A percentile compares a stretch with the other conserved stretches of the same genome.
Conservation (phyloP, 2,113 vertebrate genomes). For the Pseudonaja textilis region DNA sequence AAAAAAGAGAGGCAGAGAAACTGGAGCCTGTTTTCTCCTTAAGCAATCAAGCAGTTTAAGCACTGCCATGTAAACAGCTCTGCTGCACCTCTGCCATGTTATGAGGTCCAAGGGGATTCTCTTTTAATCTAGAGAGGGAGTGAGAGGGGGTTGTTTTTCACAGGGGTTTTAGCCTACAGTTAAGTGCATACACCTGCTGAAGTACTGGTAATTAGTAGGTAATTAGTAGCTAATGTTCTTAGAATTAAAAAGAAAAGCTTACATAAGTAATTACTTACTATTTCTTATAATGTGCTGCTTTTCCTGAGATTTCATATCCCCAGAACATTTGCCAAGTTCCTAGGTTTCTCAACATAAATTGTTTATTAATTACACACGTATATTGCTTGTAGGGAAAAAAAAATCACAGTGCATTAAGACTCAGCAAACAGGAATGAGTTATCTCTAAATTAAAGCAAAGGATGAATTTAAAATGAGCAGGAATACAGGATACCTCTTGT, state of each 20-base stretch:
- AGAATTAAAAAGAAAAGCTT: constrained; percentile 96
- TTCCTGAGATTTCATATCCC: constrained; percentile 97
- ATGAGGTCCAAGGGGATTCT: constrained; percentile 72
- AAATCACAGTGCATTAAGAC: constrained; percentile 87
- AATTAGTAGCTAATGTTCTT: constrained; percentile 99
- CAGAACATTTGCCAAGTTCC: constrained; percentile 96
- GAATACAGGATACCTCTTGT: constrained; percentile 54
- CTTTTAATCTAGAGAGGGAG: constrained; percentile 83
- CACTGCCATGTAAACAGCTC: constrained; percentile 62
- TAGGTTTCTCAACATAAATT: constrained; percentile 95
- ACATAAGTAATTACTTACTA: constrained; percentile 97
- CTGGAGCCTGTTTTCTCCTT: constrained; percentile 55
- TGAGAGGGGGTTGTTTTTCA: constrained; percentile 88
- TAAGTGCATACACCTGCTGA: constrained; percentile 97
- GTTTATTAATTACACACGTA: constrained; percentile 99
- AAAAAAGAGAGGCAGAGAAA: constrained; percentile 42
- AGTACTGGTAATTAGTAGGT: constrained; percentile 99
- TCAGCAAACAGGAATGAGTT: constrained; percentile 71
- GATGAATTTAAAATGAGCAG: constrained; percentile 57
- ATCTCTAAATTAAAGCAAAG: constrained; percentile 72
- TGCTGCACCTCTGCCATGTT: constrained; percentile 53
- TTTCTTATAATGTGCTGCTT: constrained; percentile 91
- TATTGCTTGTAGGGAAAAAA: constrained; percentile 84
- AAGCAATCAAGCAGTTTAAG: constrained; percentile 62
- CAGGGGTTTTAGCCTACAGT: constrained; percentile 87